Percentiles rank a stretch among this genome's conserved stretches.
phyloP scores from a whole-genome alignment of 1,140 invertebrate species.

The Dendroctonus ponderosae region DNA sequence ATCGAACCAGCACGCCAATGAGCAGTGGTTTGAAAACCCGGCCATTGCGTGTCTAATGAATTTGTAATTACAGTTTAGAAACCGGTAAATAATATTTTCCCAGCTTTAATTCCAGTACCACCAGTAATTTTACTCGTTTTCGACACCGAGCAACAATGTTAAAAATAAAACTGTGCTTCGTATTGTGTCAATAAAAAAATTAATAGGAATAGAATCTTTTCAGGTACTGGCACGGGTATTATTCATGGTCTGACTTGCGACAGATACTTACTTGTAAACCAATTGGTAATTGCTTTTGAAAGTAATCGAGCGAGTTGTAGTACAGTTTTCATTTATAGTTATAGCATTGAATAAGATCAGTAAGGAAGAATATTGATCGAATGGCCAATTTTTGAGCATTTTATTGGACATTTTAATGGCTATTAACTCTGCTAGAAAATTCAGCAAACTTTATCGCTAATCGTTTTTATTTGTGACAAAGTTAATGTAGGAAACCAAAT shows the following conservation, averaged over 20 bases:
- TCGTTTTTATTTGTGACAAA: no score
- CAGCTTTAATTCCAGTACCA: slow-evolving; percentile 29
- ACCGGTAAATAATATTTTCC: slow-evolving; percentile 35
- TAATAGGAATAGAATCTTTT: slow-evolving; percentile 20
- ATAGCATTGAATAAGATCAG: no score
- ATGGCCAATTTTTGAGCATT: no score
- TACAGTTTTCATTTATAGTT: no score
- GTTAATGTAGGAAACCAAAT: no score
- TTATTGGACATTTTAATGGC: no score
- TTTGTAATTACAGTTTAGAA: slow-evolving; percentile 34
- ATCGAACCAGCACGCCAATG: slow-evolving; percentile 13
- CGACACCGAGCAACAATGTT: slow-evolving; percentile 26
- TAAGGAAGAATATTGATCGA: no score
- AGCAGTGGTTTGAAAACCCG: slow-evolving; percentile 25
- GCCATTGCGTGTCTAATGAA: slow-evolving; percentile 35
- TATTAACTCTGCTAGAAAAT: no score
- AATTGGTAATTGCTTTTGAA: slow-evolving; percentile 12
- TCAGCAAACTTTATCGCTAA: no score
- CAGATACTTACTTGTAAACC: slow-evolving; percentile 8
- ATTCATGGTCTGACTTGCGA: slow-evolving; percentile 13
- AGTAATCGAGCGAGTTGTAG: not conserved
- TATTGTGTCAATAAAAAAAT: slow-evolving; percentile 12
- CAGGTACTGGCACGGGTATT: slow-evolving; percentile 5
- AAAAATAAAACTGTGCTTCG: slow-evolving; percentile 14
- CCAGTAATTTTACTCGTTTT: slow-evolving; percentile 29